phyloP scores from a whole-genome alignment of 2,888 invertebrate genomes.

The Ganaspis brasiliensis region DNA sequence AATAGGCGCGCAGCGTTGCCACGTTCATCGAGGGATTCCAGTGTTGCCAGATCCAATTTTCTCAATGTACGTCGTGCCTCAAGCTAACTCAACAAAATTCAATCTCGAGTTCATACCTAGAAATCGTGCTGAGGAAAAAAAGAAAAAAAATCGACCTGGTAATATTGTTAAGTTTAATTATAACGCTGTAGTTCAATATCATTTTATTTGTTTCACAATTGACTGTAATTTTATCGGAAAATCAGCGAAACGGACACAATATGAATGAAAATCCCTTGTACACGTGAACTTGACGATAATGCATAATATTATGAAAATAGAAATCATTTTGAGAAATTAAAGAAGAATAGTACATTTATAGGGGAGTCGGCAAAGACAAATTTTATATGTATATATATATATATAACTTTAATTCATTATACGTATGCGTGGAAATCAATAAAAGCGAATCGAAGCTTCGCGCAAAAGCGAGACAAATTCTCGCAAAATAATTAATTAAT shows the following conservation, averaged over 20 bases:
- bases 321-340: slow-evolving; percentile 6
- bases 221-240: no score
- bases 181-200: no score
- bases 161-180: no score
- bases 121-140: background rate
- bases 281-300: no score
- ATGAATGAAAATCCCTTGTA: no score
- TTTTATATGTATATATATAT: no score
- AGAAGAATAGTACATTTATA: background rate
- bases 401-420: slow-evolving; percentile 37
- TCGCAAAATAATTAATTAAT: slow-evolving; percentile 18
- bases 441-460: slow-evolving; percentile 33
- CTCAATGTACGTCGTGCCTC: slow-evolving; percentile 8
- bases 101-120: background rate
- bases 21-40: slow-evolving; percentile 54
- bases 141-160: background rate
- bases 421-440: slow-evolving; percentile 30
- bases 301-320: background rate
- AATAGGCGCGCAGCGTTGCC: slow-evolving; percentile 77
- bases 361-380: background rate
- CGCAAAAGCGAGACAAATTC: slow-evolving; percentile 34
- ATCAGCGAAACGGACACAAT: no score
- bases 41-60: slow-evolving; percentile 60
- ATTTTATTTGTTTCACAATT: no score
- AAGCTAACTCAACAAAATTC: background rate